Evolutionary conservation across 2,797 vertebrate species (phyloP).

Genomic region (Anomalospiza imberbis): DNA sequence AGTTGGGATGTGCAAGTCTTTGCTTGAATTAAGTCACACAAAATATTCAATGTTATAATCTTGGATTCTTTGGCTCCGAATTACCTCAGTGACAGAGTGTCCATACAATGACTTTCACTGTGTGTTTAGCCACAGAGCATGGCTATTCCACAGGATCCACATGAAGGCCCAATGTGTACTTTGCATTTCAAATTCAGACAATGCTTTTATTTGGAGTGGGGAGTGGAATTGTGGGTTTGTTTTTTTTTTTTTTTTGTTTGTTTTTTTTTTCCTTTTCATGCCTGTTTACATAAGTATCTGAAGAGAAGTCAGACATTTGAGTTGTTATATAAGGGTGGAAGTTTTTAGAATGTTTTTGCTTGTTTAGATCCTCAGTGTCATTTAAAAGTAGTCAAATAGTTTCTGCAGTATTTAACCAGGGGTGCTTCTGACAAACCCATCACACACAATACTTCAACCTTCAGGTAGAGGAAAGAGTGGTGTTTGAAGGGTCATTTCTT

Average conservation of each 20-base stretch:
- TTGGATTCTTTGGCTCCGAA: not conserved
- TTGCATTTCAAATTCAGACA: not conserved
- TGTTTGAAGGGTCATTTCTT: constrained; percentile 33
- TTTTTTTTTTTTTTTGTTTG: not conserved
- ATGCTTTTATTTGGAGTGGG: not conserved
- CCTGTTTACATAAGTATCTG: not conserved
- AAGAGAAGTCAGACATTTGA: not conserved
- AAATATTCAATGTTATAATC: not conserved
- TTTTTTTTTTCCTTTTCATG: not conserved
- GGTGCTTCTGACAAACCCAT: not conserved
- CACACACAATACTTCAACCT: not conserved
- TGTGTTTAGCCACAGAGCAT: not conserved
- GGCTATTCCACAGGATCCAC: not conserved
- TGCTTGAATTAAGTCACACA: not conserved
- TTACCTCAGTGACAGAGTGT: not conserved
- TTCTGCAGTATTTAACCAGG: not conserved
- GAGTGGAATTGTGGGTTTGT: not conserved
- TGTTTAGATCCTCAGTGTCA: not conserved
- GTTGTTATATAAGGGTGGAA: not conserved
- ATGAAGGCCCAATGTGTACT: not conserved
- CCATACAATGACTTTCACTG: not conserved
- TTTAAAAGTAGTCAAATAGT: constrained; percentile 1
- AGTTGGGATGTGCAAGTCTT: not conserved
- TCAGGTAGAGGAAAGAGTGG: not conserved
- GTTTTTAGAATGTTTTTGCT: not conserved